A percentile compares a stretch with the other conserved stretches of the same genome.
Evolutionary conservation across 2,888 invertebrate species (phyloP).

Genomic region (Catocala fraxini): DNA sequence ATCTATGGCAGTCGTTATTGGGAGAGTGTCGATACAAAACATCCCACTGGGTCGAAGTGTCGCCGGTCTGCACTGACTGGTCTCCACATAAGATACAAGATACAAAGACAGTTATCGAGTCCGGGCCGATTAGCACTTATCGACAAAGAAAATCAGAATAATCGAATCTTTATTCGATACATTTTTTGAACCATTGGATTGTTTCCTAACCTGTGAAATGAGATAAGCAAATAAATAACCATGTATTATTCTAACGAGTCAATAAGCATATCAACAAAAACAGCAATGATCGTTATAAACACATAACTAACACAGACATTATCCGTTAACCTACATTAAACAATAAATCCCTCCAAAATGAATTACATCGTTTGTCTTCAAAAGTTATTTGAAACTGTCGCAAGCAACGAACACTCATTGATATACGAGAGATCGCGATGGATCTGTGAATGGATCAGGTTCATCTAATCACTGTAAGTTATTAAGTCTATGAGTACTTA

Average conservation of each 20-base stretch:
- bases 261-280: not conserved
- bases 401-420: slow-evolving; percentile 48
- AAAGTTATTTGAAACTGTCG: slow-evolving; percentile 59
- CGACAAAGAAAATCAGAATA: too few relatives aligned
- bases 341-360: slow-evolving; percentile 57
- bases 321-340: slow-evolving; percentile 42
- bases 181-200: too few relatives aligned
- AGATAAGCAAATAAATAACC: too few relatives aligned
- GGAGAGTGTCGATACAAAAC: too few relatives aligned
- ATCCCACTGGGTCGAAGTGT: too few relatives aligned
- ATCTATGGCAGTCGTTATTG: too few relatives aligned
- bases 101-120: too few relatives aligned
- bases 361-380: slow-evolving; percentile 57
- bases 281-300: slow-evolving; percentile 1
- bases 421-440: slow-evolving; percentile 22
- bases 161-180: too few relatives aligned
- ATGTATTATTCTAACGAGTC: not conserved
- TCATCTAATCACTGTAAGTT: slow-evolving; percentile 13
- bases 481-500: not conserved
- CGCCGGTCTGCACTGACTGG: too few relatives aligned
- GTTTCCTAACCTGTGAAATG: too few relatives aligned
- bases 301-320: slow-evolving; percentile 39
- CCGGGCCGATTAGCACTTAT: too few relatives aligned
- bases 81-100: too few relatives aligned
- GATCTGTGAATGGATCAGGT: slow-evolving; percentile 21